Evolutionary conservation across 2,797 vertebrate genomes (phyloP), one percentile per base, ranked within the genome.

Genomic region (Discoglossus pictus): DNA sequence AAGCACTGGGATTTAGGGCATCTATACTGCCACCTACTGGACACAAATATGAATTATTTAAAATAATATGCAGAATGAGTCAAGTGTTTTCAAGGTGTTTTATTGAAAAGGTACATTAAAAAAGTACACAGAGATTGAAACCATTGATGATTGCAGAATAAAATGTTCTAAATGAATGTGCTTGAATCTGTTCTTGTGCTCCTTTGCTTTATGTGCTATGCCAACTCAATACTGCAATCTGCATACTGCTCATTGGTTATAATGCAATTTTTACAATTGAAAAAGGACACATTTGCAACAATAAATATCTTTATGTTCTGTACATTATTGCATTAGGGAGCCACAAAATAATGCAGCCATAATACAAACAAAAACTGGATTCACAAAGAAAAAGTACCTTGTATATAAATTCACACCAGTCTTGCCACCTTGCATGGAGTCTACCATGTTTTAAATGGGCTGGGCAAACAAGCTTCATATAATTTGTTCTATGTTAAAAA

Each of bases 291-390:
- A 27, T 74, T 46, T 78, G 88, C 76, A 79, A 68, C 84, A 88
- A 90, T 86, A 90, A 91, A 92, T 88, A 90, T 83, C n/a, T 80
- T 82, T 77, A 88, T 86, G 76, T 87, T 86, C 91, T 92, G 88
- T 92, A 97, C 93, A 94, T 96, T 97, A 96, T 97, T 97, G 94
- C 94, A 93, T 93, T 83, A 82, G 76, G 80, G 85, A 91, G 86
- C 92, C 90, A 90, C 87, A 88, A 78, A 52, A 35, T 76, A 86
- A 85, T 88, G 88, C 84, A 90, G 89, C 84, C 79, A 88, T 24
- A 25, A 85, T 88, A 83, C 78, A 85, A 85, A 88, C 80, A 79
- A 89, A 88, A 83, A 80, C 69, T 79, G 48, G 74, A 82, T 81
- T 76, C 81, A 85, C 82, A 80, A 68, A 76, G 73, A 76, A 75